Evolutionary conservation across 64 coral and sea anemone genomes (phyloP).

Genomic region (Anthopleura sola): DNA sequence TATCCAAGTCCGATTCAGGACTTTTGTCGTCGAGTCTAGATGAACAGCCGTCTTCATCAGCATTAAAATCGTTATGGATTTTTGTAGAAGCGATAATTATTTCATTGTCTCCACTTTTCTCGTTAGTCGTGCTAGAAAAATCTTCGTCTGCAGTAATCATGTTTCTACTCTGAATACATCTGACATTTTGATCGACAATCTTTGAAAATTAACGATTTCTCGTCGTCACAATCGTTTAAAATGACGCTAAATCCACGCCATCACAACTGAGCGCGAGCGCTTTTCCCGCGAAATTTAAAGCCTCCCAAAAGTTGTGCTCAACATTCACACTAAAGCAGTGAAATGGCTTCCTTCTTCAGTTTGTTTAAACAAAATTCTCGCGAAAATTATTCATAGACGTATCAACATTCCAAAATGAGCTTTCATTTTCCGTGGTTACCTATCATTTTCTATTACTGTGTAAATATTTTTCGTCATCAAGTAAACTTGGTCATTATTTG

Average conservation of each 20-base stretch:
- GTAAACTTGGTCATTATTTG: neutral
- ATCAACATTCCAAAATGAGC: neutral
- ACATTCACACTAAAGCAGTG: neutral
- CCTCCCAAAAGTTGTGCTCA: neutral
- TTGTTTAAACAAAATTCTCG: neutral
- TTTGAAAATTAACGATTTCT: neutral
- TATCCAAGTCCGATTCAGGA: neutral
- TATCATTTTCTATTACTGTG: neutral
- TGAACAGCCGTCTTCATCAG: neutral
- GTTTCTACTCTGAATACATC: neutral
- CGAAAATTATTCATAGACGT: neutral
- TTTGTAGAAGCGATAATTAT: neutral
- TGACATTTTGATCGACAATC: neutral
- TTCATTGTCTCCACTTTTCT: neutral
- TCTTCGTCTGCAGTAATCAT: neutral
- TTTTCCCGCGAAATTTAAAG: neutral
- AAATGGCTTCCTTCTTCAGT: neutral
- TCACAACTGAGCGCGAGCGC: neutral
- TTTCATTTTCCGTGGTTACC: neutral
- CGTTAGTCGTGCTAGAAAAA: neutral
- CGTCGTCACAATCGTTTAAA: slow-evolving; percentile 2
- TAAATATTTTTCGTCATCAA: neutral
- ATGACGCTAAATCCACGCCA: neutral
- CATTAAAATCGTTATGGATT: neutral
- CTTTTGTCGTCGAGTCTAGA: neutral